Evolutionary conservation across 2,797 vertebrate species (phyloP).

Genomic region (Sebastes miniatus): DNA sequence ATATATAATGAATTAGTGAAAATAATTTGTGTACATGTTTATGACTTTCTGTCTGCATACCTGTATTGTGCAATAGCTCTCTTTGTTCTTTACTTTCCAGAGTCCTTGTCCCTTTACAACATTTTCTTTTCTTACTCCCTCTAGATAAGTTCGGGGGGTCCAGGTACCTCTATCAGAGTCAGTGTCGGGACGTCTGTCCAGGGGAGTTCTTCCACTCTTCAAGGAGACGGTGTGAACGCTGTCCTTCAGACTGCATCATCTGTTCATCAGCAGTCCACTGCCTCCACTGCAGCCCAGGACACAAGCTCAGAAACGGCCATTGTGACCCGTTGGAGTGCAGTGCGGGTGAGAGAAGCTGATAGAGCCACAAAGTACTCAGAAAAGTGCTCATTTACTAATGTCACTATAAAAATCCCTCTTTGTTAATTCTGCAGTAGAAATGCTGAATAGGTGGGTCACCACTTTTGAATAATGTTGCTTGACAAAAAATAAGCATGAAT

Average conservation of each 20-base stretch:
- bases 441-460: not conserved
- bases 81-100: not conserved
- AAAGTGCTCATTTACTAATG: not conserved
- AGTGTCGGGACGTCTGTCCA: constrained; percentile 88
- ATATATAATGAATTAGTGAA: not conserved
- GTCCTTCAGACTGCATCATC: constrained; percentile 81
- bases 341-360: constrained; percentile 77
- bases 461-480: not conserved
- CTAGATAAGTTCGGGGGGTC: constrained; percentile 81
- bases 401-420: not conserved
- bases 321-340: constrained; percentile 84
- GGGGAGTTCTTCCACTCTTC: constrained; percentile 77
- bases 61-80: constrained; percentile 4
- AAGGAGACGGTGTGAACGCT: constrained; percentile 78
- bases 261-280: constrained; percentile 80
- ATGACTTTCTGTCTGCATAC: constrained; percentile 8
- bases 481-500: not conserved
- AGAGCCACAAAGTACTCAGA: not conserved
- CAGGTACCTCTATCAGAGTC: constrained; percentile 80
- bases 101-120: not conserved
- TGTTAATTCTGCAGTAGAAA: not conserved
- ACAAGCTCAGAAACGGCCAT: constrained; percentile 69
- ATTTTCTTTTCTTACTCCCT: constrained; percentile 5
- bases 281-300: constrained; percentile 78
- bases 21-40: not conserved